Percentiles rank a stretch among this genome's conserved stretches.
phyloP scores from a whole-genome alignment of 1,140 invertebrate species.

The Dysdera silvatica region DNA sequence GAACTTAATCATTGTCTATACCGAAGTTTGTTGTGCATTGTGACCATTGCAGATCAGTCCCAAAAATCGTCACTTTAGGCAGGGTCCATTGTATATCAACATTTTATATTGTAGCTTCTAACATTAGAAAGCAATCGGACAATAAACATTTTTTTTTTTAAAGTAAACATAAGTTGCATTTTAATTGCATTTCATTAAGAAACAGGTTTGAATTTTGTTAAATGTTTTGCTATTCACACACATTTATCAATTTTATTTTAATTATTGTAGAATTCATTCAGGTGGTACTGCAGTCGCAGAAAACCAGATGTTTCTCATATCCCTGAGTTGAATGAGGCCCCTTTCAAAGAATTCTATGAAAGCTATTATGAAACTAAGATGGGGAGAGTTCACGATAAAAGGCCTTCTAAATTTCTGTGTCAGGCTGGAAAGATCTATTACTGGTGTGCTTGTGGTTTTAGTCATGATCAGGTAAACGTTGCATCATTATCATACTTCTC shows the following conservation, averaged over 20 bases:
- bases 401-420: conserved; percentile 72
- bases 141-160: too few relatives aligned
- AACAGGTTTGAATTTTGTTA: too few relatives aligned
- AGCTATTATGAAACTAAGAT: conserved; percentile 45
- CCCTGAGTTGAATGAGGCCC: conserved; percentile 32
- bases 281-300: conserved; percentile 8
- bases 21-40: too few relatives aligned
- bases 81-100: too few relatives aligned
- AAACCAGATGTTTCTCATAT: conserved; percentile 21
- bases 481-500: background rate
- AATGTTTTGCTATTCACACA: too few relatives aligned
- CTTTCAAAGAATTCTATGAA: conserved; percentile 29
- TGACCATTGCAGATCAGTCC: too few relatives aligned
- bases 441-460: conserved; percentile 91
- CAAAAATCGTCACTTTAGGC: too few relatives aligned
- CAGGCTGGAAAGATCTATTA: conserved; percentile 71
- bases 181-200: too few relatives aligned
- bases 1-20: too few relatives aligned
- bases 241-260: background rate
- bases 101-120: too few relatives aligned
- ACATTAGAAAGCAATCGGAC: too few relatives aligned
- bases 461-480: conserved; percentile 60
- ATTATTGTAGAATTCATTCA: background rate
- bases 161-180: too few relatives aligned
- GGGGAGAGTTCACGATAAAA: conserved; percentile 73